Evolutionary conservation across 2,113 vertebrate genomes (phyloP).

Genomic region (Aldabrachelys gigantea): DNA sequence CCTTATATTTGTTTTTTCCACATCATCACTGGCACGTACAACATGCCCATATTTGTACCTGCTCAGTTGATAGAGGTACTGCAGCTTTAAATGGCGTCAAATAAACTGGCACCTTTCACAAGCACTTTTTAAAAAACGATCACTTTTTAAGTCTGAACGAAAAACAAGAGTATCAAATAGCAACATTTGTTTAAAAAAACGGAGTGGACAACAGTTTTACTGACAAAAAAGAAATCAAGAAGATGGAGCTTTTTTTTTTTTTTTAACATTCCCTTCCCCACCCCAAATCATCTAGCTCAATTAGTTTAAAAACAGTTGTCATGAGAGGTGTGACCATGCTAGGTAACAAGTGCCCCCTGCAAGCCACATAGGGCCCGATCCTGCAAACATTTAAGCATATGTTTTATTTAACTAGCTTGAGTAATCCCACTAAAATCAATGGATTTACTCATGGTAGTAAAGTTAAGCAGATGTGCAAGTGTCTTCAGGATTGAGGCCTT

Average conservation of each 20-base stretch:
- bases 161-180: background rate
- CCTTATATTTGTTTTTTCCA: background rate
- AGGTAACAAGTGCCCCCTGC: background rate
- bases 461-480: background rate
- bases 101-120: background rate
- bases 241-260: background rate
- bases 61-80: background rate
- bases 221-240: rapidly evolving
- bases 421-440: background rate
- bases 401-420: background rate
- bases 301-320: background rate
- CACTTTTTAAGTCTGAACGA: background rate
- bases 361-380: background rate
- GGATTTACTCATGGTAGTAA: background rate
- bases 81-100: background rate
- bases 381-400: background rate
- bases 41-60: rapidly evolving
- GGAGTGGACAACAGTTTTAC: background rate
- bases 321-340: background rate
- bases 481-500: background rate
- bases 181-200: background rate
- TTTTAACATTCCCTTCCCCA: background rate
- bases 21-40: background rate
- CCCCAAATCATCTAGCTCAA: background rate
- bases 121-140: background rate